Percentiles rank a stretch among this genome's conserved stretches.
Conservation (phyloP, 2,888 invertebrate species). For the Cremastobaeus sp. region DNA sequence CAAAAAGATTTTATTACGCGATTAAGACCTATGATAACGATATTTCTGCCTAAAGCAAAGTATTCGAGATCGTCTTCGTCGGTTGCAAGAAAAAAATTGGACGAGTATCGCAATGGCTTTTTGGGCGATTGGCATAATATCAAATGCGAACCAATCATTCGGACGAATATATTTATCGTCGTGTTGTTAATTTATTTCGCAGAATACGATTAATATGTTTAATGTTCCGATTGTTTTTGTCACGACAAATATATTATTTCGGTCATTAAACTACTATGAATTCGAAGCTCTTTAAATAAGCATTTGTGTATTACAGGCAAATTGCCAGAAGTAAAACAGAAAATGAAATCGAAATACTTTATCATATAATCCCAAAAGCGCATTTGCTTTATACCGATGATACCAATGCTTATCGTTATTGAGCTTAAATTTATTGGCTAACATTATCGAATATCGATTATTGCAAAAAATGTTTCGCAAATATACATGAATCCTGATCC, state of each 20-base stretch:
- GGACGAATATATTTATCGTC: constrained; percentile 8
- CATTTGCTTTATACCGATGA: constrained; percentile 71
- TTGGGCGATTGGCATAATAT: constrained; percentile 11
- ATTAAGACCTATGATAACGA: constrained; percentile 73
- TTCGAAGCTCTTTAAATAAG: constrained; percentile 30
- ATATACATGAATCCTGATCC: constrained; percentile 66
- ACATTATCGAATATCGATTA: constrained; percentile 77
- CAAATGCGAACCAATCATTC: constrained; percentile 12
- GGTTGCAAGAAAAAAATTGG: constrained; percentile 16
- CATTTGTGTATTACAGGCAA: constrained; percentile 27
- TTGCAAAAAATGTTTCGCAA: constrained; percentile 73
- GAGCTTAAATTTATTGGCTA: constrained; percentile 74
- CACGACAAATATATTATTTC: constrained; percentile 32
- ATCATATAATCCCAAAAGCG: constrained; percentile 71
- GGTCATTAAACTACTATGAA: constrained; percentile 29
- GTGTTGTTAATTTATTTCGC: too few relatives aligned
- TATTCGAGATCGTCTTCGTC: constrained; percentile 52
- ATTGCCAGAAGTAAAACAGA: constrained; percentile 30
- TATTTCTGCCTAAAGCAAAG: constrained; percentile 70
- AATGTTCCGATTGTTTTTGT: constrained; percentile 20
- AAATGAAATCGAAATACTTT: constrained; percentile 55
- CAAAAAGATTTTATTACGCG: constrained; percentile 76
- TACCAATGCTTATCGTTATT: constrained; percentile 76
- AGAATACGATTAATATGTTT: too few relatives aligned
- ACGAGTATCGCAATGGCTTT: constrained; percentile 35